A percentile compares a stretch with the other conserved stretches of the same genome.
Conservation (phyloP, 1,140 invertebrate genomes). For the Cydia pomonella region DNA sequence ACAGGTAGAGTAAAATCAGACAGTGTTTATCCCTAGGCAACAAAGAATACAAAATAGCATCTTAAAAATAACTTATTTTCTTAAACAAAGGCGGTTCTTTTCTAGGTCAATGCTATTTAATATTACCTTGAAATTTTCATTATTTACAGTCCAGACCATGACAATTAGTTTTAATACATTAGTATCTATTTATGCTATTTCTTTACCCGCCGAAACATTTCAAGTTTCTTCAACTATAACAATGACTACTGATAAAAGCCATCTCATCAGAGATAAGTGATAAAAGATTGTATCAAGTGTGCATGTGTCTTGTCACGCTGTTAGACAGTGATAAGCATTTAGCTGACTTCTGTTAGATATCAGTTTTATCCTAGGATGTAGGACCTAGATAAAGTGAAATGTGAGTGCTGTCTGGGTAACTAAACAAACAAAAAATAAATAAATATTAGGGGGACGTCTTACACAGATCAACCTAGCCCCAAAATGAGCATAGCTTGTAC, state of each 20-base stretch:
- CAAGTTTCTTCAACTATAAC: neutral
- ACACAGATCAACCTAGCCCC: too few relatives aligned
- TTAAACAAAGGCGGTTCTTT: too few relatives aligned
- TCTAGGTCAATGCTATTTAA: too few relatives aligned
- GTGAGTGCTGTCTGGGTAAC: neutral
- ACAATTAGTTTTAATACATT: neutral
- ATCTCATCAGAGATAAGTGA: neutral
- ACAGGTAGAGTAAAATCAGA: too few relatives aligned
- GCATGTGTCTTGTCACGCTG: conserved; percentile 19
- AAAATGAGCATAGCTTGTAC: too few relatives aligned
- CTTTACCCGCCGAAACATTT: neutral
- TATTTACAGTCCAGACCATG: neutral
- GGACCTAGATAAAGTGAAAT: conserved; percentile 4
- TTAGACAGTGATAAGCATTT: conserved; percentile 10
- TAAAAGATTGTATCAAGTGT: conserved; percentile 4
- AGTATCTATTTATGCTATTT: neutral
- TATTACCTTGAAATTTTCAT: conserved; percentile 9
- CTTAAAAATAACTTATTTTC: neutral
- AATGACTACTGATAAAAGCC: neutral
- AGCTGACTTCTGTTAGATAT: neutral
- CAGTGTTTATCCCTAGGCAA: too few relatives aligned
- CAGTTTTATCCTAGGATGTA: neutral
- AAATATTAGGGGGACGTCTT: too few relatives aligned
- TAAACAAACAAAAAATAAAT: too few relatives aligned
- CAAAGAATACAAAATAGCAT: neutral